Evolutionary conservation across 2,888 invertebrate genomes (phyloP).

Genomic region (Boloria selene): DNA sequence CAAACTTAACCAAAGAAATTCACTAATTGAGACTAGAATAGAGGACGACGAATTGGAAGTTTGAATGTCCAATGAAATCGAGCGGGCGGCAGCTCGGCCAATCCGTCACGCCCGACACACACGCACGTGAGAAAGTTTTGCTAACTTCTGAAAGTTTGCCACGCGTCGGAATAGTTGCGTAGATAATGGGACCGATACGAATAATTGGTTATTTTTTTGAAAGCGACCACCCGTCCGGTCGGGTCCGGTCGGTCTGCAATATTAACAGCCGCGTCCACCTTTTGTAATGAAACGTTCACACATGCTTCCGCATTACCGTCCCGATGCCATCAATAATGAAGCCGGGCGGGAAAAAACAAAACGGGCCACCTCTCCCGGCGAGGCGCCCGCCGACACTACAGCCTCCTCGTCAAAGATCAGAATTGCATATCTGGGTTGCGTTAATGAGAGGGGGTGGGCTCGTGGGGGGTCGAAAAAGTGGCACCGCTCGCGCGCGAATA

Average conservation of each 20-base stretch:
- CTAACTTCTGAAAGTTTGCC: conserved; percentile 67
- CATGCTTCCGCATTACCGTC: conserved; percentile 83
- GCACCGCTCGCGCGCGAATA: conserved; percentile 85
- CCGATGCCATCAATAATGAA: conserved; percentile 83
- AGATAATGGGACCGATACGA: conserved; percentile 49
- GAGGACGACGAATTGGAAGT: conserved; percentile 44
- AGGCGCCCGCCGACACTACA: conserved; percentile 82
- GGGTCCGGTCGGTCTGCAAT: conserved; percentile 80
- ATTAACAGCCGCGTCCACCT: conserved; percentile 81
- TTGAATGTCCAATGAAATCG: conserved; percentile 45
- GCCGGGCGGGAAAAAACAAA: conserved; percentile 83
- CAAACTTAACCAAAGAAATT: conserved; percentile 54
- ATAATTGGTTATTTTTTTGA: conserved; percentile 61
- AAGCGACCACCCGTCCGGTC: conserved; percentile 79
- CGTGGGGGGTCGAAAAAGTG: conserved; percentile 80
- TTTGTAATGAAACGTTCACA: conserved; percentile 83
- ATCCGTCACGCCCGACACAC: conserved; percentile 65
- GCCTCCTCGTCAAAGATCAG: conserved; percentile 85
- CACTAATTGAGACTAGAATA: conserved; percentile 51
- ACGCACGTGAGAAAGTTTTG: conserved; percentile 72
- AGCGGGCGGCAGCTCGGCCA: conserved; percentile 56
- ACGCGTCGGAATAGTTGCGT: conserved; percentile 60
- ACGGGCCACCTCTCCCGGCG: conserved; percentile 79
- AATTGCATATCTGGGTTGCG: conserved; percentile 86
- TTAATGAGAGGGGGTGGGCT: conserved; percentile 82